Conservation (phyloP, 1,140 invertebrate species). For the Sycophila sp. region DNA sequence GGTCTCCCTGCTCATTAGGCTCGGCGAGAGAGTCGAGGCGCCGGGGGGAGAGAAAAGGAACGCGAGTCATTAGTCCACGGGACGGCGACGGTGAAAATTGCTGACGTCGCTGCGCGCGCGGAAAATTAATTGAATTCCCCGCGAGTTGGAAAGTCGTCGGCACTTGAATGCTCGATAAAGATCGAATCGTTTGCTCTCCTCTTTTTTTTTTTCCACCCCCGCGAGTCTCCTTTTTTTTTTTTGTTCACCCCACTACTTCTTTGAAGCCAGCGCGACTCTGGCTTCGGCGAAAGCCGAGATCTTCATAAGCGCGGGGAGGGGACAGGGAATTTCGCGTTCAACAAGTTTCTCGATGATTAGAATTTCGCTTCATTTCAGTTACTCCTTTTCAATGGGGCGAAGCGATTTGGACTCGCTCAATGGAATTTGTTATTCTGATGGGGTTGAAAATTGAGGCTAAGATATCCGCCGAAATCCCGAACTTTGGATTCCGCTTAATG, state of each 20-base stretch:
- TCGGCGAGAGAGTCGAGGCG: conserved; percentile 12
- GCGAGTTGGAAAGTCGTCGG: conserved; percentile 19
- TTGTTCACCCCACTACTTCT: neutral
- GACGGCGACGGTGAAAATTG: conserved; percentile 34
- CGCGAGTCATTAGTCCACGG: conserved; percentile 46
- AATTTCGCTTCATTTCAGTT: no score
- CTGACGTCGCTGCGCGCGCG: conserved; percentile 20
- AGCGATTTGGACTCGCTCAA: no score
- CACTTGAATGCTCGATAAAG: conserved; percentile 15
- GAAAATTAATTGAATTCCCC: conserved; percentile 48
- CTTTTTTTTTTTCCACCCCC: neutral
- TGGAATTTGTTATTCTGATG: no score
- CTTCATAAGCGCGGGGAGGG: no score
- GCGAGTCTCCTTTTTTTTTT: neutral
- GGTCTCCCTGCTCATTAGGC: conserved; percentile 38
- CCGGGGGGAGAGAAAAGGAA: neutral
- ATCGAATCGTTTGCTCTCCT: neutral
- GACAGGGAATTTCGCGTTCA: no score
- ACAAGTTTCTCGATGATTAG: no score
- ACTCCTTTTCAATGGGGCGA: no score
- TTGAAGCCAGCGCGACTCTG: neutral
- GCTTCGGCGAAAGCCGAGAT: no score
- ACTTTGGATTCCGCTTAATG: no score
- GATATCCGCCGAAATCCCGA: no score
- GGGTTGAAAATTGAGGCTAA: no score